Evolutionary conservation across 2,113 vertebrate genomes (phyloP).

Genomic region (Ammospiza nelsoni): DNA sequence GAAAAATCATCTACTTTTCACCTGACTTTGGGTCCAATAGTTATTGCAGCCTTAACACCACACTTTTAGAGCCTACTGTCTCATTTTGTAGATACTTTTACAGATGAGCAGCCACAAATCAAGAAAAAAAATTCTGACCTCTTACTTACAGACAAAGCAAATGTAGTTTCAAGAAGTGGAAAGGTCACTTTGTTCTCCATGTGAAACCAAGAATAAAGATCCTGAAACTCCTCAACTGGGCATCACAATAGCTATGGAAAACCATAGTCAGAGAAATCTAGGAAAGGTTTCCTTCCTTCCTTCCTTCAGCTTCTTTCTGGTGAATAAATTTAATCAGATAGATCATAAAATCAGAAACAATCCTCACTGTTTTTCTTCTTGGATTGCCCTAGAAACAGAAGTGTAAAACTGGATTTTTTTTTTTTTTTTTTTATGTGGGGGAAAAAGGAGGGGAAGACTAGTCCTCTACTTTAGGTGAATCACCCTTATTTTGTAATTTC

Average conservation of each 20-base stretch:
- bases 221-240: not conserved
- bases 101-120: not conserved
- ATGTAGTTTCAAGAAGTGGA: not conserved
- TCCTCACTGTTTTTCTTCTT: not conserved
- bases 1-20: not conserved
- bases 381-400: not conserved
- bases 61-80: not conserved
- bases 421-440: not conserved
- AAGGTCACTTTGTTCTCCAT: not conserved
- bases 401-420: not conserved
- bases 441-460: not conserved
- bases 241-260: slow-evolving; percentile 39
- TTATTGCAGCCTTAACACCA: not conserved
- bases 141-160: not conserved
- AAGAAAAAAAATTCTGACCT: not conserved
- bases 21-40: not conserved
- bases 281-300: slow-evolving; percentile 51
- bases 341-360: slow-evolving; percentile 22
- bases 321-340: not conserved
- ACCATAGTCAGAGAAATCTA: not conserved
- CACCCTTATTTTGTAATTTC: not conserved
- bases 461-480: not conserved
- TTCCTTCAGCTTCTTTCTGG: slow-evolving; percentile 9
- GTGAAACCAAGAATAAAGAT: slow-evolving; percentile 18
- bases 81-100: not conserved